Evolutionary conservation across 2,888 invertebrate genomes (phyloP).

Genomic region (Emesis furor): DNA sequence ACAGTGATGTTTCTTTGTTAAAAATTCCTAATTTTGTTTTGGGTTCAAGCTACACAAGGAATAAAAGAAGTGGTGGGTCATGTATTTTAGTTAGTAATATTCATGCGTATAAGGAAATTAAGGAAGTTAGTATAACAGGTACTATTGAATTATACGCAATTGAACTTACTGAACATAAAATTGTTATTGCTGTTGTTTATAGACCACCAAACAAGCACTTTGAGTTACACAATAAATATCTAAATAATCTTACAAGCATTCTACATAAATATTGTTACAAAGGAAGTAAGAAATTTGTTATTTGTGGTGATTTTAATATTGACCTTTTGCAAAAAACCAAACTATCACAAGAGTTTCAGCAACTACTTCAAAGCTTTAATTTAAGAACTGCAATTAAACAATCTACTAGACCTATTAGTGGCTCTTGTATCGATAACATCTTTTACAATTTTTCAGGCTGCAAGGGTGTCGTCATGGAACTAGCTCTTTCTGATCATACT

Average conservation of each 20-base stretch:
- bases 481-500: not conserved
- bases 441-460: not conserved
- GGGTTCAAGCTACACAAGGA: not conserved
- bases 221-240: not conserved
- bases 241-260: not conserved
- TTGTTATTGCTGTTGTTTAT: not conserved
- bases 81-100: not conserved
- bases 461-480: not conserved
- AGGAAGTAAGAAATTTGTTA: not conserved
- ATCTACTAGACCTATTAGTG: not conserved
- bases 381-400: not conserved
- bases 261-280: not conserved
- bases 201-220: not conserved
- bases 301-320: not conserved
- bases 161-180: not conserved
- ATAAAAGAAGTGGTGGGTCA: not conserved
- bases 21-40: not conserved
- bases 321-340: not conserved
- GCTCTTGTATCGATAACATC: not conserved
- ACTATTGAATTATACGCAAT: not conserved
- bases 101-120: not conserved
- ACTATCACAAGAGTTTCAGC: not conserved
- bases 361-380: not conserved
- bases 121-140: not conserved
- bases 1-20: not conserved